Evolutionary conservation across 2,797 vertebrate species (phyloP), one percentile per base, ranked within the genome.

Genomic region (Falco berigora): DNA sequence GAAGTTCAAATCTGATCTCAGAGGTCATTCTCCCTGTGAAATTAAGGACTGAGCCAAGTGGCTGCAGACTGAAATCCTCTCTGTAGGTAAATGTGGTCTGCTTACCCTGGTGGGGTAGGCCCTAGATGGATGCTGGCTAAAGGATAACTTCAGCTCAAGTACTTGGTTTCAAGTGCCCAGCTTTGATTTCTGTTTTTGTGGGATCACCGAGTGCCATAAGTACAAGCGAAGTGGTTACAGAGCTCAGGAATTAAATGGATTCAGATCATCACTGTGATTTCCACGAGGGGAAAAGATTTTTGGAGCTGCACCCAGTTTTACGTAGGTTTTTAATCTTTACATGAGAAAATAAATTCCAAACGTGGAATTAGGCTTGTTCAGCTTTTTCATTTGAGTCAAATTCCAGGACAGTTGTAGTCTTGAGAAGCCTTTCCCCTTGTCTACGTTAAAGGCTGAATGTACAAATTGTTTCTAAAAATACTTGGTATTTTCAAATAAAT

Each of bases 181-280:
- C 55, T 92, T 10, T 79, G 49, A 55, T 13, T 74, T 79, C 34
- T n/a, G 19, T 9, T 59, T 71, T 36, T 55, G 28, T 59, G 76
- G 64, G 40, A 30, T 53, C 56, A n/a, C 28, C 21, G 16, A 59
- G 28, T 36, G 12, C 52, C 27, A 1, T 12, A 62, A 34, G 18
- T 36, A 67, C 1, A 1, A 84, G 50, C 16, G 76, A 91, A 68
- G 12, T n/a, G 16, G 7, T 62, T n/a, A 32, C 9, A 75, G 58
- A 68, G n/a, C 20, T 18, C 0, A 0, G 40, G 34, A 78, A 55
- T n/a, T 38, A 55, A 53, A 30, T 25, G 9, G 62, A 58, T 30
- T 74, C 50, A 61, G 40, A 55, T 28, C 19, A 61, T 30, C 34
- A 10, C 34, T 82, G 75, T 47, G 23, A 47, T 64, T 78, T 85